These are phyloP conservation scores for Heliconius hermathena DNA, from an alignment of 1,140 invertebrate species.

Conservation along the genomic window DNA sequence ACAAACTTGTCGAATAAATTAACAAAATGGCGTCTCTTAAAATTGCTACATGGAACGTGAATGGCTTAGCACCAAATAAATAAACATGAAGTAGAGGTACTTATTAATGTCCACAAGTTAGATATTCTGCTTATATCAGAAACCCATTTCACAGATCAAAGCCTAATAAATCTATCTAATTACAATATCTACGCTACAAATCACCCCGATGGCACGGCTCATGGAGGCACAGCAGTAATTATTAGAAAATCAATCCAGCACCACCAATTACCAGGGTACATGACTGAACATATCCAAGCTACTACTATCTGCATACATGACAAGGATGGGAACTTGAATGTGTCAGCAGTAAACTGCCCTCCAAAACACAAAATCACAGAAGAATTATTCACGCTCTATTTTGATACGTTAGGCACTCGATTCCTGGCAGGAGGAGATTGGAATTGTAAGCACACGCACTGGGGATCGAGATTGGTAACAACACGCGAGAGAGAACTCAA, in stretches of 20 bases:
- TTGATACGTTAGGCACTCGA: background rate
- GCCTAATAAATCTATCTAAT: background rate
- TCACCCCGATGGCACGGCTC: too few relatives aligned
- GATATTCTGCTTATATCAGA: background rate
- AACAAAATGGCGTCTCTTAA: background rate
- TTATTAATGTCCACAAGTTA: background rate
- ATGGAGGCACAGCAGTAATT: background rate
- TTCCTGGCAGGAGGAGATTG: background rate
- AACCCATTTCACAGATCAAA: background rate
- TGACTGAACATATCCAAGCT: too few relatives aligned
- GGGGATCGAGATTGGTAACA: background rate
- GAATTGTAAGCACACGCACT: background rate
- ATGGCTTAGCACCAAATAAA: background rate
- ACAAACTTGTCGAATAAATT: background rate
- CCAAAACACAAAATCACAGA: background rate
- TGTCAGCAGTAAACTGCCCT: too few relatives aligned
- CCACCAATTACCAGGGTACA: background rate
- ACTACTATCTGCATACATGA: too few relatives aligned
- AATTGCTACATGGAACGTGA: background rate
- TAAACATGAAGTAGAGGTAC: background rate
- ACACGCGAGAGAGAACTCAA: background rate
- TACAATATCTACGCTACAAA: background rate
- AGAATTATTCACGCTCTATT: background rate
- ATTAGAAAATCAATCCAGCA: background rate
- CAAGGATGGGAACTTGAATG: too few relatives aligned